phyloP scores from a whole-genome alignment of 2,888 invertebrate species.

The Phania funesta region DNA sequence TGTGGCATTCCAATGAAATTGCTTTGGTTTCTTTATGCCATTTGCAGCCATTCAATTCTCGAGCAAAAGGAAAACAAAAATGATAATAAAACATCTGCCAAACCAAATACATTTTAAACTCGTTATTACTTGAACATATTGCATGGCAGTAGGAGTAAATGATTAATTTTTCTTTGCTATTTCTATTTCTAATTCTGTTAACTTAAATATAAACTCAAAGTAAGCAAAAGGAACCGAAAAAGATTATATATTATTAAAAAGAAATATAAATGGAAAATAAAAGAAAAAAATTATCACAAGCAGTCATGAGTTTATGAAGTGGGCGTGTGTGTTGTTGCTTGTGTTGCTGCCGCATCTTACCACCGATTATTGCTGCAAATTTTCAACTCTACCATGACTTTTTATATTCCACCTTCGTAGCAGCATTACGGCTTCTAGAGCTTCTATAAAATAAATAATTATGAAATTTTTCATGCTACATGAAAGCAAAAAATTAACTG shows the following conservation, averaged over 20 bases:
- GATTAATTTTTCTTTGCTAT: conserved; percentile 14
- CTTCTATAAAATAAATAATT: conserved; percentile 47
- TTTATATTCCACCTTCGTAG: conserved; percentile 29
- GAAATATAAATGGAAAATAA: neutral
- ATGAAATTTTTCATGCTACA: conserved; percentile 61
- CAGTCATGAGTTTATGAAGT: conserved; percentile 51
- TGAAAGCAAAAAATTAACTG: conserved; percentile 52
- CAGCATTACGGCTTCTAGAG: conserved; percentile 39
- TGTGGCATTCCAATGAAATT: neutral
- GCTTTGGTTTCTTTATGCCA: neutral
- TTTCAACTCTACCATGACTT: neutral
- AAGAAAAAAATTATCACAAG: conserved; percentile 42
- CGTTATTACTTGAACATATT: neutral
- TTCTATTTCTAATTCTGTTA: conserved; percentile 9
- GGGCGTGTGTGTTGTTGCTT: conserved; percentile 34
- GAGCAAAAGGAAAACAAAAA: neutral
- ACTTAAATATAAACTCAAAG: neutral
- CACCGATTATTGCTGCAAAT: neutral
- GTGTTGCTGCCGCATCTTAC: conserved; percentile 6
- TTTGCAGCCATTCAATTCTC: neutral
- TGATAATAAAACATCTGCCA: conserved; percentile 9
- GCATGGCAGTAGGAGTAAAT: conserved; percentile 36
- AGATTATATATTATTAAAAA: conserved; percentile 57
- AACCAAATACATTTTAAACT: neutral
- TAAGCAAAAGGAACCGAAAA: conserved; percentile 1